Evolutionary conservation across 2,113 vertebrate genomes (phyloP), one percentile per base, ranked within the genome.

Genomic region (Bubo bubo): DNA sequence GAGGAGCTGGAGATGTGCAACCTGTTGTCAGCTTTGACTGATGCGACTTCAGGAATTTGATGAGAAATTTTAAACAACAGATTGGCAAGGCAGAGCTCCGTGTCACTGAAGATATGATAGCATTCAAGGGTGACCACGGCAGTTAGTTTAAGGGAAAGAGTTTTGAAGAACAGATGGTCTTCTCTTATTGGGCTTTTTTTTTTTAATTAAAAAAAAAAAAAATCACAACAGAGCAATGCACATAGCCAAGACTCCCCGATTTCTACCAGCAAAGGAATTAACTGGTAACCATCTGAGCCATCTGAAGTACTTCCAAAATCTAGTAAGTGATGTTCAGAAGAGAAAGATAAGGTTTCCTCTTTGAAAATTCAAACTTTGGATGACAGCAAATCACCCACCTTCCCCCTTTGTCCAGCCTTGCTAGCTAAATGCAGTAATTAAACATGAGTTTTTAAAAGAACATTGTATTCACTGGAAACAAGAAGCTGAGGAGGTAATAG

Each of bases 1-100:
- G 79, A 94, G 79, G 41, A 77, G 76, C 95, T 92, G 85, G 81
- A 92, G 82, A 94, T 30, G 52, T 50, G 88, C 60, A 91, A 79
- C 58, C 15, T 72, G 62, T 34, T 72, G 66, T 41, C 75, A 39
- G 68, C 64, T 79, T n/a, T 67, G 64, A 50, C 59, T 83, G 79
- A 73, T 45, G 66, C 1, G 0, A 37, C 67, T 50, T 59, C 12
- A 30, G 53, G 62, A 76, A 53, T 64, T 28, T 35, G 58, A 82
- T 21, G 85, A 66, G 80, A 59, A 80, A 72, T 64, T 84, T 81
- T 32, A 58, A 89, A 45, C 52, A 86, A 37, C 58, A 86, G 63
- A 60, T 55, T 79, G 47, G n/a, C 1, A 0, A 83, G 84, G 56
- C 70, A 81, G 71, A 92, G 35, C 66, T 85, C 77, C 3, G 15